Evolutionary conservation across 1,140 invertebrate species (phyloP), one percentile per base, ranked within the genome.

Genomic region (Drosophila serrata): DNA sequence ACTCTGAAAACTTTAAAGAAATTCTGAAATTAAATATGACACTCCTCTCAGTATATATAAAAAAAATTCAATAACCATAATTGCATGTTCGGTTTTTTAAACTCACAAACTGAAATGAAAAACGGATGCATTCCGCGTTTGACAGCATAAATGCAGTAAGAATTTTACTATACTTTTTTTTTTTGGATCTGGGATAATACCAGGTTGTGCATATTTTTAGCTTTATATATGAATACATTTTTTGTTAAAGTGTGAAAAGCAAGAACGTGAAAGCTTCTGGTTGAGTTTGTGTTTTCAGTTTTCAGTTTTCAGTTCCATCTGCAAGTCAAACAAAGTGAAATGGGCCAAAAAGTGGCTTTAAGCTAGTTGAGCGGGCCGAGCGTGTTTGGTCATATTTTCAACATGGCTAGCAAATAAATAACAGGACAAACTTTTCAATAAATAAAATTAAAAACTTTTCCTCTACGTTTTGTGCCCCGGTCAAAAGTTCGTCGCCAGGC

Each of bases 391-490:
- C 80, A 88, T 79, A 86, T 86, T 86, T 87, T 87, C 84, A 80
- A 81, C 84, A 90, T 87, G 85, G 81, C 64, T 90, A 68, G 69
- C 58, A 90, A 79, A 87, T 88, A 90, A 87, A 87, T 88, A 87
- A 87, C 84, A 88, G 80, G 76, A 88, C 84, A 87, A 88, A 88
- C 81, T 88, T 88, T 88, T 90, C 85, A 88, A 88, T 88, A 88
- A 88, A 88, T 88, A 88, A 88, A 88, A 88, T 88, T 88, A 90
- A 88, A 90, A 88, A 90, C 85, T 88, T 88, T 82, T 61, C n/a
- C 69, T 45, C 48, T 56, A 63, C 57, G 27, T 57, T 55, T 55
- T 43, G n/a, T 53, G 74, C 68, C 46, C 76, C 62, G 76, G 84
- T 88, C 84, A 84, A 90, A 88, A 88, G 80, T 88, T 88, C 73